Evolutionary conservation across 2,113 vertebrate species (phyloP), one percentile per base, ranked within the genome.

Genomic region (Petroica traversi): DNA sequence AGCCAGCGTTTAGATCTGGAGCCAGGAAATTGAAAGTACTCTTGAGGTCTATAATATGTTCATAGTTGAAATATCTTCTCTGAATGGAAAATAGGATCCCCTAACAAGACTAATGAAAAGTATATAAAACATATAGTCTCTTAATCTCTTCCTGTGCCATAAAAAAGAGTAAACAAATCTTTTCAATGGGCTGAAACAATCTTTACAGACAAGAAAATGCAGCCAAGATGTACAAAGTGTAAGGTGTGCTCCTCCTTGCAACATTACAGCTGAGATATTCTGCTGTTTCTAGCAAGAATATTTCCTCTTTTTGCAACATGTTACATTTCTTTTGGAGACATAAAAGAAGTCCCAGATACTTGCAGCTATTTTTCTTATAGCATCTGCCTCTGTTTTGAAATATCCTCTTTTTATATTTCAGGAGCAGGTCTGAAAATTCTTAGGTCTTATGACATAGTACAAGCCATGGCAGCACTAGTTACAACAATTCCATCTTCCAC

Each of bases 1-100:
- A 92, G 69, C 57, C 77, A 95, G 43, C 4, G 0, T 52, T 34
- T 28, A 16, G 81, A 46, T 63, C 33, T 62, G 41, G 12, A 95
- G 61, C 52, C 93, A 94, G 85, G 62, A 94, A 87, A 91, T 2
- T 78, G 57, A 93, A 94, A 82, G 14, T 48, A n/a, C 73, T 93
- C 48, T 92, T 55, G 87, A 71, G 69, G 28, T 87, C 66, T 91
- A 15, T 79, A 84, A 84, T 46, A 62, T 57, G 77, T 89, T 89
- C 5, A 3, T 46, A 86, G 33, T 38, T 72, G 75, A 88, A 85
- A 90, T 73, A 62, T 52, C 36, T 78, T 87, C 64, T 78, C 48
- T 85, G 61, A 91, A 89, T 55, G 31, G 69, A 40, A 94, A 89
- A 72, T 23, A 75, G 13, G 36, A 75, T 82, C 19, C 57, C 10